Conservation (phyloP, 1,140 invertebrate genomes). For the Nasonia vitripennis region DNA sequence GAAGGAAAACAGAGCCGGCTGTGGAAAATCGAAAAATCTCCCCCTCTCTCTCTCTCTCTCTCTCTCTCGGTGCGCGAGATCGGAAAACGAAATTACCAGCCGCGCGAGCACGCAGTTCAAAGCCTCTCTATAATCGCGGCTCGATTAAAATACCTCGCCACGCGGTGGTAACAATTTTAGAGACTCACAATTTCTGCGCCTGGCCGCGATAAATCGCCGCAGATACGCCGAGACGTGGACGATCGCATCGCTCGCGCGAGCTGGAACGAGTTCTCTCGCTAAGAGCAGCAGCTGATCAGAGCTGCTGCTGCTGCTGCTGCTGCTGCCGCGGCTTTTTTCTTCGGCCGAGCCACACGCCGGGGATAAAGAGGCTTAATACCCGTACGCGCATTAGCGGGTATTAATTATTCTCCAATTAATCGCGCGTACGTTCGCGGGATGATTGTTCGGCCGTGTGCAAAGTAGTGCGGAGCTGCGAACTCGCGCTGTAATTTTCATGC, state of each 20-base stretch:
- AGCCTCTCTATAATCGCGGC: slow-evolving; percentile 35
- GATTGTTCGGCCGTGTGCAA: too few species aligned
- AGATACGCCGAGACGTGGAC: slow-evolving; percentile 32
- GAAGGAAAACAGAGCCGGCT: not conserved
- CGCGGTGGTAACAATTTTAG: slow-evolving; percentile 44
- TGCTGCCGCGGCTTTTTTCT: not conserved
- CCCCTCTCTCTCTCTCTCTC: too few species aligned
- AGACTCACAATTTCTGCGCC: slow-evolving; percentile 45
- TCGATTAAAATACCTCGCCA: slow-evolving; percentile 48
- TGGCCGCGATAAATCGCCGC: slow-evolving; percentile 46
- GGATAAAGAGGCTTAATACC: not conserved
- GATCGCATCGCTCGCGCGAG: slow-evolving; percentile 34
- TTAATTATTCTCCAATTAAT: slow-evolving; percentile 11
- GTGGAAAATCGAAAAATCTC: slow-evolving; percentile 26
- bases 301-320: not conserved
- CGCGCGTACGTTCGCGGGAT: not conserved
- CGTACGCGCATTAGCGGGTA: not conserved
- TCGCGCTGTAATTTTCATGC: too few species aligned
- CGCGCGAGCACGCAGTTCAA: not conserved
- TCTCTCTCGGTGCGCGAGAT: not conserved
- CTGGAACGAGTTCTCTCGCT: slow-evolving; percentile 9
- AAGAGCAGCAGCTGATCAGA: not conserved
- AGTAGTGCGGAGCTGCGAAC: too few species aligned
- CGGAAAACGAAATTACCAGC: slow-evolving; percentile 17
- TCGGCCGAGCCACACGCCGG: not conserved